A percentile compares a stretch with the other conserved stretches of the same genome.
These are phyloP conservation scores for Sternarchorhynchus goeldii DNA, from an alignment of 2,797 vertebrate genomes.

Conservation along the genomic window DNA sequence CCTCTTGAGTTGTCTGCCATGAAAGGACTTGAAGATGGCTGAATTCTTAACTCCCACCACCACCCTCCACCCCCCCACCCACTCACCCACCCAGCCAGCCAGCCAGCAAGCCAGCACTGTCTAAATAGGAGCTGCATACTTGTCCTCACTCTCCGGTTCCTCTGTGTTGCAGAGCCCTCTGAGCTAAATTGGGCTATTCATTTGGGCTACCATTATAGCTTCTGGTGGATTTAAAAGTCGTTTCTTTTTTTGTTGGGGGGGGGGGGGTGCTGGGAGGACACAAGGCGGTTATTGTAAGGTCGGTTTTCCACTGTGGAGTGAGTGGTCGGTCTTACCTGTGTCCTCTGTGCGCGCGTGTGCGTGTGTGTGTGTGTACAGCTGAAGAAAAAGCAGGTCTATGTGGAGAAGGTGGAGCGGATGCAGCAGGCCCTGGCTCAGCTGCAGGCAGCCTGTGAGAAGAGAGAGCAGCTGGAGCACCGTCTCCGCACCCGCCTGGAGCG, in stretches of 20 bases:
- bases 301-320: not conserved
- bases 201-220: constrained; percentile 49
- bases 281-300: constrained; percentile 50
- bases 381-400: constrained; percentile 98
- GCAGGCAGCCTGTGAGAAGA: constrained; percentile 95
- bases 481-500: constrained; percentile 91
- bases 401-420: constrained; percentile 98
- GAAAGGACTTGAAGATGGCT: constrained; percentile 58
- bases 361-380: constrained; percentile 72
- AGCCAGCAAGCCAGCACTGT: constrained; percentile 11
- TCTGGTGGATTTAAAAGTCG: constrained; percentile 44
- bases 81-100: constrained; percentile 33
- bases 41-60: constrained; percentile 52
- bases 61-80: constrained; percentile 39
- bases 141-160: constrained; percentile 44
- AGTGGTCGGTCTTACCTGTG: constrained; percentile 39
- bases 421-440: constrained; percentile 95
- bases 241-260: not conserved
- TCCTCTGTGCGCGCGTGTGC: constrained; percentile 35
- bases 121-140: constrained; percentile 47
- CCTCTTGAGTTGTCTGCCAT: constrained; percentile 62
- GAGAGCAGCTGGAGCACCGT: constrained; percentile 93
- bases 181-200: constrained; percentile 54
- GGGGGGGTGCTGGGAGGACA: constrained; percentile 22
- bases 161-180: constrained; percentile 39